These are phyloP conservation scores for Antennarius striatus DNA, from an alignment of 2,113 vertebrate species.

Conservation along the genomic window DNA sequence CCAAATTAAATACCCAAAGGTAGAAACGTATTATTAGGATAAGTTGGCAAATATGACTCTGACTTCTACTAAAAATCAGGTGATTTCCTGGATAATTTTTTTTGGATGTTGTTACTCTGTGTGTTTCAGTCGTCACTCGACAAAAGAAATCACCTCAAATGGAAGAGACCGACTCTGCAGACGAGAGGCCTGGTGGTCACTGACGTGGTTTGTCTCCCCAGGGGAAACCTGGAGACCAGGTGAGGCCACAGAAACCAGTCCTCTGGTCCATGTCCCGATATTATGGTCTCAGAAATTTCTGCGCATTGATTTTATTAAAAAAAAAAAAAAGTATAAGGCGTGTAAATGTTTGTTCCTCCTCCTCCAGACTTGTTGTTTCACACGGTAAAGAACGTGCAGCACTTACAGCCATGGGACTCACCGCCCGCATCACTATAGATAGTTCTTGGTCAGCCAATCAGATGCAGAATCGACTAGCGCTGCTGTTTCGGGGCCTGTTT, in stretches of 20 bases:
- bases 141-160: constrained; percentile 35
- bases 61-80: too few relatives aligned
- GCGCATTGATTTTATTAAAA: too few relatives aligned
- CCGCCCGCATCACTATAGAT: constrained; percentile 63
- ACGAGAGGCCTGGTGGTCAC: constrained; percentile 61
- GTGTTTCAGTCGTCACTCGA: constrained; percentile 2
- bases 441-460: constrained; percentile 56
- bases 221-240: constrained; percentile 37
- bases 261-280: too few relatives aligned
- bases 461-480: constrained; percentile 47
- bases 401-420: constrained; percentile 17
- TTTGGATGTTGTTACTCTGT: background rate
- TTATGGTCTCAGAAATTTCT: too few relatives aligned
- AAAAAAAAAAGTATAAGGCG: too few relatives aligned
- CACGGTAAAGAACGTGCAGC: constrained; percentile 14
- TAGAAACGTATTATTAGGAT: background rate
- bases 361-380: constrained; percentile 13
- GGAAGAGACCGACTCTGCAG: constrained; percentile 47
- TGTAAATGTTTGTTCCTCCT: background rate
- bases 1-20: background rate
- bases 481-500: constrained; percentile 48
- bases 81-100: background rate
- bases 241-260: constrained; percentile 43
- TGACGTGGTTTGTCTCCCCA: constrained; percentile 68
- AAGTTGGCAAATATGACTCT: too few relatives aligned